Evolutionary conservation across 2,113 vertebrate genomes (phyloP).

Genomic region (Amia ocellicauda): DNA sequence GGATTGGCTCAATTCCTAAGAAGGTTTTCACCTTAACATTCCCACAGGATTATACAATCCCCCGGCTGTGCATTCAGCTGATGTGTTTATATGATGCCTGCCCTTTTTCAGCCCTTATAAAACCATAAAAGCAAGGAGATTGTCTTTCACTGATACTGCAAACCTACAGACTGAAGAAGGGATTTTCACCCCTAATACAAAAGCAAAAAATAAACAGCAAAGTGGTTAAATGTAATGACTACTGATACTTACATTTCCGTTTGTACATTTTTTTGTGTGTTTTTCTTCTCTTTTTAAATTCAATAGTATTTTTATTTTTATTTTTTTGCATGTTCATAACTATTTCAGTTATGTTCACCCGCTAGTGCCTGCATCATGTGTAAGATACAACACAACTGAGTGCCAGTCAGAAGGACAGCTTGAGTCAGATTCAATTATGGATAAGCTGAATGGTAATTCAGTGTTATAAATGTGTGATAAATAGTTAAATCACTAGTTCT

Average conservation of each 20-base stretch:
- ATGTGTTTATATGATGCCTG: too few relatives aligned
- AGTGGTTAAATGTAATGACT: neutral
- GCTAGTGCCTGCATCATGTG: conserved; percentile 41
- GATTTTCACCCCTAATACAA: neutral
- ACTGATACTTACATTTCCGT: neutral
- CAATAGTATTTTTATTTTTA: neutral
- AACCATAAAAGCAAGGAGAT: neutral
- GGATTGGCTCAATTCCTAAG: too few relatives aligned
- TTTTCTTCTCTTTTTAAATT: neutral
- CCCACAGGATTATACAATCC: too few relatives aligned
- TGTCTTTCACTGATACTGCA: neutral
- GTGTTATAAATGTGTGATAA: too few relatives aligned
- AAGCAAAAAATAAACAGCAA: neutral
- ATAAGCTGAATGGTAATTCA: conserved; percentile 8
- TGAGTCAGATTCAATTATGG: conserved; percentile 25
- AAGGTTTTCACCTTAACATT: too few relatives aligned
- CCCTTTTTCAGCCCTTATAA: too few relatives aligned
- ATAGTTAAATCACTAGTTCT: too few relatives aligned
- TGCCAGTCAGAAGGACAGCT: conserved; percentile 31
- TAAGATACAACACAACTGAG: conserved; percentile 40
- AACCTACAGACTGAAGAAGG: neutral
- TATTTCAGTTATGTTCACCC: conserved; percentile 40
- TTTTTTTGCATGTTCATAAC: conserved; percentile 22
- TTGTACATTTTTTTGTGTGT: neutral
- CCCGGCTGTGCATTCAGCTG: too few relatives aligned